Conservation (phyloP, 2,888 invertebrate species). For the Drosophila picticornis region DNA sequence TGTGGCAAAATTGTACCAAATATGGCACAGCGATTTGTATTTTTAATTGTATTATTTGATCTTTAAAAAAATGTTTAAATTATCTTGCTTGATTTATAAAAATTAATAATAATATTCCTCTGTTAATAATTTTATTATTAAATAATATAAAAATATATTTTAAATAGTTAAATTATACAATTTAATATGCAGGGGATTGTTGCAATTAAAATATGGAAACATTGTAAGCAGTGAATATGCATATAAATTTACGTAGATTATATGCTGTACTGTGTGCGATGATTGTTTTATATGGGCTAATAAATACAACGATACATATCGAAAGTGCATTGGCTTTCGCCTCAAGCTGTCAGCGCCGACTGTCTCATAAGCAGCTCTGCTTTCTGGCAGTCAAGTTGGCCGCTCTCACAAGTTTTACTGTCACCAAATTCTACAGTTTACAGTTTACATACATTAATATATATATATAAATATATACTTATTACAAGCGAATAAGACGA, state of each 20-base stretch:
- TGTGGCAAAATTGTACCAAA: background rate
- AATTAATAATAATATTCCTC: background rate
- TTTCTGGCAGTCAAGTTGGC: conserved; percentile 19
- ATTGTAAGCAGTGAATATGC: no score
- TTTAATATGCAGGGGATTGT: no score
- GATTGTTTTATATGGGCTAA: background rate
- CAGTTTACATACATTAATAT: background rate
- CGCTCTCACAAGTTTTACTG: conserved; percentile 2
- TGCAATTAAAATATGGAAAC: no score
- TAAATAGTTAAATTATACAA: no score
- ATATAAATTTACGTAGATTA: background rate
- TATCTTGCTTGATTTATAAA: background rate
- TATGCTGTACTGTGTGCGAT: background rate
- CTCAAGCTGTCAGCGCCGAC: conserved; percentile 14
- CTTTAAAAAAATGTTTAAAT: background rate
- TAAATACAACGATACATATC: conserved; percentile 9
- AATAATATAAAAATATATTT: background rate
- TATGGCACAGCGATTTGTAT: no score
- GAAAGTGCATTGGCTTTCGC: background rate
- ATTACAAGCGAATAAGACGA: conserved; percentile 13
- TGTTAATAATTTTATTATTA: no score
- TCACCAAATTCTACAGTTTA: conserved; percentile 34
- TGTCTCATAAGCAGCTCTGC: background rate
- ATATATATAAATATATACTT: background rate
- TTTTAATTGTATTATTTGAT: background rate